phyloP scores from a whole-genome alignment of 1,140 invertebrate species.

The Piezodorus guildinii region DNA sequence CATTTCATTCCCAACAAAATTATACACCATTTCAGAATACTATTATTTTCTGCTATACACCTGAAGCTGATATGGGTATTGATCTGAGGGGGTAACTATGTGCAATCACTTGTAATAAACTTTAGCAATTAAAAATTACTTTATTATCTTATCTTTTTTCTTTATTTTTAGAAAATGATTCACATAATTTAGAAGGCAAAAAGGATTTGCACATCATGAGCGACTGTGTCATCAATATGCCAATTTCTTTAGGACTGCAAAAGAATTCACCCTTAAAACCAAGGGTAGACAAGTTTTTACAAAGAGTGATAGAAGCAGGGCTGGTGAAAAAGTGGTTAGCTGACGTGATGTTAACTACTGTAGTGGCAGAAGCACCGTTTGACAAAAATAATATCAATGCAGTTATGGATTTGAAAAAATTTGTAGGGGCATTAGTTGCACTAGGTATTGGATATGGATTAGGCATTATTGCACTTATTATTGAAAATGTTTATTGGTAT shows the following conservation, averaged over 20 bases:
- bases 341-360: constrained; percentile 49
- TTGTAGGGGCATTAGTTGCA: constrained; percentile 61
- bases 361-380: constrained; percentile 36
- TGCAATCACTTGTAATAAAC: too few relatives aligned
- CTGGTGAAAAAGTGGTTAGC: constrained; percentile 65
- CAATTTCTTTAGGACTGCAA: constrained; percentile 63
- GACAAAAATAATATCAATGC: constrained; percentile 45
- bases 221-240: constrained; percentile 66
- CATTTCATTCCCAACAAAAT: too few relatives aligned
- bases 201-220: constrained; percentile 58
- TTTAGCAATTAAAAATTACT: too few relatives aligned
- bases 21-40: too few relatives aligned
- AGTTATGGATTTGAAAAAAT: constrained; percentile 58
- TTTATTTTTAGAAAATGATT: not conserved
- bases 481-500: constrained; percentile 54
- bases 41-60: too few relatives aligned
- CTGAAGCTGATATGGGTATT: too few relatives aligned
- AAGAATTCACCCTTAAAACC: constrained; percentile 68
- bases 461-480: constrained; percentile 42
- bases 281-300: constrained; percentile 50
- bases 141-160: not conserved
- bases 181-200: not conserved
- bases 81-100: too few relatives aligned
- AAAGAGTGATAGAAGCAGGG: constrained; percentile 56
- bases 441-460: constrained; percentile 53